Conservation (phyloP, 2,797 vertebrate genomes). For the Mastacembelus armatus region DNA sequence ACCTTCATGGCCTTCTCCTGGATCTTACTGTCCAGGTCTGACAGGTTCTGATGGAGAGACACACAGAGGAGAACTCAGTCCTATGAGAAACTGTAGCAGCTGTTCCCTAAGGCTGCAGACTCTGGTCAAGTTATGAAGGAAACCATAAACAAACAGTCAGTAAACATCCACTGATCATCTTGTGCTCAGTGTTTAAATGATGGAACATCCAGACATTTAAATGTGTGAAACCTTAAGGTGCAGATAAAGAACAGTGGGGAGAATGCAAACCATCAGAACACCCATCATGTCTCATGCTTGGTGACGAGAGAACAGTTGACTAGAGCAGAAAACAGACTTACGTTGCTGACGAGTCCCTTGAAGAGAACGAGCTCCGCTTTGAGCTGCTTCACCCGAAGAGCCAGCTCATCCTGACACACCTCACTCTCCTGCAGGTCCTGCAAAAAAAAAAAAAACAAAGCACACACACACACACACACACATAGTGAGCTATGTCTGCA, state of each 20-base stretch:
- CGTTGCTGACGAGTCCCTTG: slow-evolving; percentile 92
- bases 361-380: slow-evolving; percentile 91
- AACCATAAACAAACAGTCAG: too few relatives aligned
- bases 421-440: slow-evolving; percentile 95
- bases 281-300: neutral
- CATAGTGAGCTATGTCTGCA: too few relatives aligned
- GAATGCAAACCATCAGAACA: too few relatives aligned
- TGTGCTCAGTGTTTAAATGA: neutral
- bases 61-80: neutral
- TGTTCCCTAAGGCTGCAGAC: neutral
- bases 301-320: neutral
- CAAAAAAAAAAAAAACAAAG: too few relatives aligned
- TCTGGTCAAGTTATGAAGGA: neutral
- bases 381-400: slow-evolving; percentile 86
- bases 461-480: slow-evolving; percentile 17
- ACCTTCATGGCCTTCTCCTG: slow-evolving; percentile 98
- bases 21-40: slow-evolving; percentile 93
- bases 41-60: slow-evolving; percentile 83
- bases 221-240: neutral
- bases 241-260: too few relatives aligned
- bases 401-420: slow-evolving; percentile 90
- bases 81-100: neutral
- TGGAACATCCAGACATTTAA: neutral
- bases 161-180: neutral
- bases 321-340: slow-evolving; percentile 53